These are phyloP conservation scores for Xenopus tropicalis DNA, from an alignment of 2,113 vertebrate genomes.

Conservation along the genomic window DNA sequence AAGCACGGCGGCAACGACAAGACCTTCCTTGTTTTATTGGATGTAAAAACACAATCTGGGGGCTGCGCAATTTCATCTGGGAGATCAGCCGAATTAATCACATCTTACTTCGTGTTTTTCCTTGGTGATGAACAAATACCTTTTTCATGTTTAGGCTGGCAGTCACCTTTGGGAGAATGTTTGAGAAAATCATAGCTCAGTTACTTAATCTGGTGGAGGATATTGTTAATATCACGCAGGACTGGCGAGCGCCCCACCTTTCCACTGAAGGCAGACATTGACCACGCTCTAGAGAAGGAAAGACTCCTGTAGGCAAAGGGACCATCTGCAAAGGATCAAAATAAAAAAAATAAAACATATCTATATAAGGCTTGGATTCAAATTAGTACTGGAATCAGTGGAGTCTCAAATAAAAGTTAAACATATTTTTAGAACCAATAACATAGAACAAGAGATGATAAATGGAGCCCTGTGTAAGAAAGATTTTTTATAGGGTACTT, in stretches of 20 bases:
- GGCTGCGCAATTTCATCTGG: not conserved
- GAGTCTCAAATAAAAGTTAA: not conserved
- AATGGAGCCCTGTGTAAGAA: too few relatives aligned
- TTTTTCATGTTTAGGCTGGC: not conserved
- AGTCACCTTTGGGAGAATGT: not conserved
- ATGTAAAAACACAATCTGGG: not conserved
- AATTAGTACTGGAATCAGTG: not conserved
- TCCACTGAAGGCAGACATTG: not conserved
- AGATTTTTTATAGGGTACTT: too few relatives aligned
- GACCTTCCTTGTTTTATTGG: not conserved
- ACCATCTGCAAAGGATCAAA: not conserved
- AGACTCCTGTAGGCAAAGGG: not conserved
- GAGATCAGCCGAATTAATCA: slow-evolving; percentile 9
- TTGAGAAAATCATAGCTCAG: not conserved
- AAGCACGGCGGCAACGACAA: not conserved
- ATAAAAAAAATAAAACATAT: not conserved
- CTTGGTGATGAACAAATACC: slow-evolving; percentile 23
- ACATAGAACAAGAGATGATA: not conserved
- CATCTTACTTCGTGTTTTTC: slow-evolving; percentile 50
- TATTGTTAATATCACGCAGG: rapidly evolving
- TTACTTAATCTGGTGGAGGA: slow-evolving; percentile 10
- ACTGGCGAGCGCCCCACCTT: not conserved
- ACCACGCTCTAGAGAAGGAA: not conserved
- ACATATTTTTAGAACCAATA: slow-evolving; percentile 5
- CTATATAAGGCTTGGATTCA: not conserved